Percentiles rank a stretch among this genome's conserved stretches.
Conservation (phyloP, 2,797 vertebrate genomes). For the Trematomus bernacchii region DNA sequence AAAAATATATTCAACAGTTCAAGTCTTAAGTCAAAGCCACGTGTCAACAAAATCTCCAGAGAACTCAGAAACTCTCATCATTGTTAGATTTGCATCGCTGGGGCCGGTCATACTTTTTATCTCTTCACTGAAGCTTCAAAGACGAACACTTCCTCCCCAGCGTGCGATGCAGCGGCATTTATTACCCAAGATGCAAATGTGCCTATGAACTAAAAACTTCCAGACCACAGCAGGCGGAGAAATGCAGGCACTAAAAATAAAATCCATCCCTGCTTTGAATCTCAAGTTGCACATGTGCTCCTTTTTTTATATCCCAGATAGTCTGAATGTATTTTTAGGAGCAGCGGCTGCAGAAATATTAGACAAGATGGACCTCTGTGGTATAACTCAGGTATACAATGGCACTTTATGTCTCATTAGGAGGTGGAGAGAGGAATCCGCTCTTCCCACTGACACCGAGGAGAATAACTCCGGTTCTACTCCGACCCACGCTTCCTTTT, state of each 20-base stretch:
- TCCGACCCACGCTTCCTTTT: conserved; percentile 48
- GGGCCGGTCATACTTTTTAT: not conserved
- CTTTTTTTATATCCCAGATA: conserved; percentile 5
- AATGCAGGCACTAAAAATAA: conserved; percentile 23
- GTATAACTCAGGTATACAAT: conserved; percentile 41
- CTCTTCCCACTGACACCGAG: conserved; percentile 40
- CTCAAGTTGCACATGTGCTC: conserved; percentile 29
- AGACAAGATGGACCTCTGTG: conserved; percentile 16
- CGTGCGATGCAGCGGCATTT: conserved; percentile 6
- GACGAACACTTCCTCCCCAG: conserved; percentile 19
- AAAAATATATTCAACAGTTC: not conserved
- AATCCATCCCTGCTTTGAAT: conserved; percentile 1
- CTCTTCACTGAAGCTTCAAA: conserved; percentile 28
- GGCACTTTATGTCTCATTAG: conserved; percentile 55
- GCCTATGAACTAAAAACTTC: conserved; percentile 5
- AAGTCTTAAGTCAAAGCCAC: not conserved
- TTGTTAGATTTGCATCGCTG: not conserved
- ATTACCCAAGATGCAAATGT: conserved; percentile 32
- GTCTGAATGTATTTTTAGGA: conserved; percentile 23
- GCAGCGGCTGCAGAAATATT: conserved; percentile 36
- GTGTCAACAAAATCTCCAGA: not conserved
- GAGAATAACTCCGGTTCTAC: conserved; percentile 47
- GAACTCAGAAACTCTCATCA: not conserved
- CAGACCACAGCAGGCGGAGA: too few relatives aligned
- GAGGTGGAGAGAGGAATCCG: conserved; percentile 36